These are phyloP conservation scores for Gymnarchus niloticus DNA, from an alignment of 2,113 vertebrate species.

Conservation along the genomic window DNA sequence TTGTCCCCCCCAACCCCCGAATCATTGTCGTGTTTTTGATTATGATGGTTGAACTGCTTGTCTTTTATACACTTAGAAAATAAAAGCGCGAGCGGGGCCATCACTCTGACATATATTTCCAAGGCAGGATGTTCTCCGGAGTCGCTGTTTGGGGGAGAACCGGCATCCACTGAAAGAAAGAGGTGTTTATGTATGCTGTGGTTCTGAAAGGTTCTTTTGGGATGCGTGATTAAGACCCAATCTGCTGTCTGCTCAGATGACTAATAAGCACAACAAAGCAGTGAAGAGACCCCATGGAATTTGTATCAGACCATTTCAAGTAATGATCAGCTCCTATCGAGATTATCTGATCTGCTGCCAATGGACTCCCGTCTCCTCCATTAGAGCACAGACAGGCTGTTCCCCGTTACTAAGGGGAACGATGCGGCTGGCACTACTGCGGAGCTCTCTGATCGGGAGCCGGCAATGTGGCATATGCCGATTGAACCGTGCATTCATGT, in stretches of 20 bases:
- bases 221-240: constrained; percentile 67
- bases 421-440: constrained; percentile 36
- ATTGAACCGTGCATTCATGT: constrained; percentile 16
- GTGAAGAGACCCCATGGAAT: constrained; percentile 56
- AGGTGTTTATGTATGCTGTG: constrained; percentile 53
- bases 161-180: constrained; percentile 33
- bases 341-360: constrained; percentile 51
- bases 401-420: constrained; percentile 52
- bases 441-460: constrained; percentile 34
- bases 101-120: background rate
- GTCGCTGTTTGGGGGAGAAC: background rate
- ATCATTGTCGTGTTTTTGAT: constrained; percentile 8
- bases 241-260: constrained; percentile 62
- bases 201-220: constrained; percentile 53
- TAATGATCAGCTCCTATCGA: constrained; percentile 48
- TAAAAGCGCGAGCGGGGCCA: background rate
- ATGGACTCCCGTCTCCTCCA: constrained; percentile 49
- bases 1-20: background rate
- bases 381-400: constrained; percentile 47
- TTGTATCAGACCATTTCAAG: constrained; percentile 62
- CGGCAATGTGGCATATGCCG: constrained; percentile 33
- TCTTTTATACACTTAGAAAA: background rate
- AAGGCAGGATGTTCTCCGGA: no score
- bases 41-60: background rate
- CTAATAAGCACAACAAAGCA: constrained; percentile 65